These are phyloP conservation scores for Lissocephala sabroskyi DNA, from an alignment of 2,888 invertebrate species.

Conservation along the genomic window DNA sequence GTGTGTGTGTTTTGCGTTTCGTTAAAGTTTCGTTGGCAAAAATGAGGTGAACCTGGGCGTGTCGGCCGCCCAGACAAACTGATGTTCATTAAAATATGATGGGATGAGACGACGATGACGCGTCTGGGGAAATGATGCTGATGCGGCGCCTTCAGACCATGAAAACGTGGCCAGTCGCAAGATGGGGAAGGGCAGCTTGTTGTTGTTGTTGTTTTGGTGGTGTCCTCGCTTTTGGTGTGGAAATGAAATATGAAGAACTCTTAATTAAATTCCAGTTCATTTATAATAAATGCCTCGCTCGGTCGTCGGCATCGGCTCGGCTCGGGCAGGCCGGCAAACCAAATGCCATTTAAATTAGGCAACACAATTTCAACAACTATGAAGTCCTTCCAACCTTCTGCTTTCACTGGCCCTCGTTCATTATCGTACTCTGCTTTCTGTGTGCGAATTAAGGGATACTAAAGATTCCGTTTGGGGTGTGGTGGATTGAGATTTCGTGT, in stretches of 20 bases:
- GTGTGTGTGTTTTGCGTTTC: constrained; percentile 21
- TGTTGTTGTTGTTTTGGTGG: constrained; percentile 6
- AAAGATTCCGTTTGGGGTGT: not conserved
- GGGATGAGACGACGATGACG: constrained; percentile 7
- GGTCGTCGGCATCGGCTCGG: not conserved
- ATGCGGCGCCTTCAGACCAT: not conserved
- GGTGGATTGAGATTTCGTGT: no score
- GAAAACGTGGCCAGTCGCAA: constrained; percentile 4
- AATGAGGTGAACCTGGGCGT: constrained; percentile 18
- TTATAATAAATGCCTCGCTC: constrained; percentile 38
- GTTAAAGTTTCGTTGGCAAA: constrained; percentile 49
- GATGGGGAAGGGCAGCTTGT: not conserved
- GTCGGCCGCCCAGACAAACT: constrained; percentile 15
- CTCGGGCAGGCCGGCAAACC: constrained; percentile 7
- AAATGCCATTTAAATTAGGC: constrained; percentile 1
- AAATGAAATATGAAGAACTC: constrained; percentile 49
- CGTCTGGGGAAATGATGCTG: not conserved
- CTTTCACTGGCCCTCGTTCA: no score
- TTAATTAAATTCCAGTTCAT: constrained; percentile 67
- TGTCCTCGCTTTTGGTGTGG: constrained; percentile 6
- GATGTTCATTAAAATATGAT: constrained; percentile 38
- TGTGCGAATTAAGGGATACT: not conserved
- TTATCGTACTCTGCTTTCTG: no score
- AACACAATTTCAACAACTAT: constrained; percentile 3
- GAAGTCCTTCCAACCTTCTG: no score